Evolutionary conservation across 2,888 invertebrate species (phyloP).

Genomic region (Bellardia pandia): DNA sequence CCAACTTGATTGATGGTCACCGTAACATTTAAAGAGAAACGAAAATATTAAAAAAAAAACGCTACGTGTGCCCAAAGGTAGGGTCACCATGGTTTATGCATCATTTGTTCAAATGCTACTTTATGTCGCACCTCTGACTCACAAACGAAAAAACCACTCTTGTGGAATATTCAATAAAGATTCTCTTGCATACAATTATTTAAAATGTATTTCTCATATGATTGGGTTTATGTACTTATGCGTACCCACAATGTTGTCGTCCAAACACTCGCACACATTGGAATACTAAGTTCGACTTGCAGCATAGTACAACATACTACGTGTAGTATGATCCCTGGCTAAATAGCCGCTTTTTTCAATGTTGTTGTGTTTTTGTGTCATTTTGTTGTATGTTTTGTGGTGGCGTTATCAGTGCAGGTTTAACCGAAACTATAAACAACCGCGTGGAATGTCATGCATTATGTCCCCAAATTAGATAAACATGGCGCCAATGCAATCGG

Average conservation of each 20-base stretch:
- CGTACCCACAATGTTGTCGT: too few relatives aligned
- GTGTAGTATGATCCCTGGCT: constrained; percentile 40
- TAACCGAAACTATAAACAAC: constrained; percentile 84
- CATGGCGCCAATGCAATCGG: constrained; percentile 72
- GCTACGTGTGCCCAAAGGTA: constrained; percentile 20
- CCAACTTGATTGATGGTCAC: too few relatives aligned
- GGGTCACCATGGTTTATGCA: constrained; percentile 30
- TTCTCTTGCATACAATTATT: constrained; percentile 63
- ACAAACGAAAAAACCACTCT: constrained; percentile 41
- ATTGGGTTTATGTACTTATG: constrained; percentile 32
- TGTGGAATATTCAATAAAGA: constrained; percentile 58
- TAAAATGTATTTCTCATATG: constrained; percentile 41
- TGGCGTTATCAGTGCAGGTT: constrained; percentile 82
- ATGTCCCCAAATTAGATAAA: constrained; percentile 81
- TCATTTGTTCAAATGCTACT: constrained; percentile 59
- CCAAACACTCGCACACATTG: constrained; percentile 13
- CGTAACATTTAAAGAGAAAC: too few relatives aligned
- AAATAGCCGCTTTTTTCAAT: constrained; percentile 41
- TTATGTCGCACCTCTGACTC: constrained; percentile 68
- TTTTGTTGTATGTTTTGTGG: constrained; percentile 57
- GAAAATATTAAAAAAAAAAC: too few relatives aligned
- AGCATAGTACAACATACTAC: not conserved
- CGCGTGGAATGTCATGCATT: constrained; percentile 84
- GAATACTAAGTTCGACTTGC: constrained; percentile 13
- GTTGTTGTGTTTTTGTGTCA: constrained; percentile 32